Percentiles rank a stretch among this genome's conserved stretches.
Evolutionary conservation across 1,140 invertebrate species (phyloP).

Genomic region (Papilio xuthus): DNA sequence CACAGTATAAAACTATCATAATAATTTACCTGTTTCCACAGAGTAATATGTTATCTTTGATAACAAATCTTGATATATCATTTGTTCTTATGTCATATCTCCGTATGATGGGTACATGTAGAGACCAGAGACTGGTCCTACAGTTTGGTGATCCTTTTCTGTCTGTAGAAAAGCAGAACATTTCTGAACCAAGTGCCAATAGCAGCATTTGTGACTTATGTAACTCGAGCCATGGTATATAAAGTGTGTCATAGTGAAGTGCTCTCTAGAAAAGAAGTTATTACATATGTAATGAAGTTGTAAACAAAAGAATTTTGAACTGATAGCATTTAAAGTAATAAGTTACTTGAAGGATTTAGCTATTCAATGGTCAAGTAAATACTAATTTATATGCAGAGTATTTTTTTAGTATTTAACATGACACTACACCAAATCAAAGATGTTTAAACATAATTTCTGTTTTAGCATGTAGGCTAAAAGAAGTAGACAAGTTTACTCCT

Average conservation of each 20-base stretch:
- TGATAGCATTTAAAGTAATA: not conserved
- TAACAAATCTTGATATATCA: slow-evolving; percentile 74
- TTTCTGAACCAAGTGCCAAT: slow-evolving; percentile 59
- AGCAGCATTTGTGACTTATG: slow-evolving; percentile 55
- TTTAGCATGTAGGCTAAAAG: not conserved
- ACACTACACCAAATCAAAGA: no score
- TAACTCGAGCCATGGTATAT: slow-evolving; percentile 71
- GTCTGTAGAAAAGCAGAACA: slow-evolving; percentile 55
- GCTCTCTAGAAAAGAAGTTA: slow-evolving; percentile 39
- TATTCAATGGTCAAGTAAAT: not conserved
- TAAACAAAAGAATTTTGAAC: not conserved
- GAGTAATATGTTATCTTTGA: slow-evolving; percentile 57
- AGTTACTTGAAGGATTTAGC: not conserved
- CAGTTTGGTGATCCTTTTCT: slow-evolving; percentile 51
- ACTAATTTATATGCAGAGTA: not conserved
- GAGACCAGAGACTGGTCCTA: slow-evolving; percentile 51
- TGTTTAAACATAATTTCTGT: not conserved
- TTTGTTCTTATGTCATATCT: slow-evolving; percentile 69
- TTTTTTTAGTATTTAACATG: not conserved
- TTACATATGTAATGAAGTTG: not conserved
- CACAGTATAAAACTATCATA: not conserved
- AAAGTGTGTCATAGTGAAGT: slow-evolving; percentile 60
- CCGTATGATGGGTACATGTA: slow-evolving; percentile 59
- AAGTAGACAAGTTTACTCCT: not conserved
- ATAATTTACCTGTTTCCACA: slow-evolving; percentile 71